These are phyloP conservation scores for Emmelina monodactyla DNA, from an alignment of 2,888 invertebrate genomes.

Conservation along the genomic window DNA sequence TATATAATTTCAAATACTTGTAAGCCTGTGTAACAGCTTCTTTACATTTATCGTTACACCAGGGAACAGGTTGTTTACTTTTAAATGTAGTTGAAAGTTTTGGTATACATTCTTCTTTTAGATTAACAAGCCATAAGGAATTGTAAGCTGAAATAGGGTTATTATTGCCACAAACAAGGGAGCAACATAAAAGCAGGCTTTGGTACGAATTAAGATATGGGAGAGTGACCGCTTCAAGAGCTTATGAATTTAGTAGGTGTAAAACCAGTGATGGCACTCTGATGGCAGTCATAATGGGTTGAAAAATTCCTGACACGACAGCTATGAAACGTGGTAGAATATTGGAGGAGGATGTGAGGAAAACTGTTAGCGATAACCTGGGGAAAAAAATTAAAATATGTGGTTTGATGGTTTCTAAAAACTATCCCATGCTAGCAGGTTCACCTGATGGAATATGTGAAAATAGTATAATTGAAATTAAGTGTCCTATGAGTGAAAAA, in stretches of 20 bases:
- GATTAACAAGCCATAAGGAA: too few species aligned
- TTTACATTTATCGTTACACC: too few species aligned
- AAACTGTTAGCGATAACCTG: conserved; percentile 15
- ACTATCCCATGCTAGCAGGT: conserved; percentile 19
- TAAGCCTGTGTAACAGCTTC: too few species aligned
- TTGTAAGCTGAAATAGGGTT: conserved; percentile 1
- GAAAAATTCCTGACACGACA: conserved; percentile 14
- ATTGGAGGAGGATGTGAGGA: conserved; percentile 11
- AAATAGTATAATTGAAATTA: conserved; percentile 16
- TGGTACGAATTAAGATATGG: conserved; percentile 13
- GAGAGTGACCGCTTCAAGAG: conserved; percentile 15
- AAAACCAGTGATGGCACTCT: conserved; percentile 14
- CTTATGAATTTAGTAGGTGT: conserved; percentile 15
- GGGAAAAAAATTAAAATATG: conserved; percentile 17
- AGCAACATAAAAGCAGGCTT: conserved; percentile 8
- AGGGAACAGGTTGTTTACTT: too few species aligned
- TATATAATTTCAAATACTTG: too few species aligned
- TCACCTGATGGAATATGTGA: conserved; percentile 18
- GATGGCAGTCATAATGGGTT: conserved; percentile 13
- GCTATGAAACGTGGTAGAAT: conserved; percentile 7
- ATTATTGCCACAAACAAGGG: conserved; percentile 11
- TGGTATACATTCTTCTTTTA: too few species aligned
- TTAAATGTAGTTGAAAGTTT: too few species aligned
- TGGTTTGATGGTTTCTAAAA: conserved; percentile 14
- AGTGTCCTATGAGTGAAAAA: conserved; percentile 15